These are phyloP conservation scores for Diglossa cyanea DNA, from an alignment of 2,797 vertebrate species.

Conservation along the genomic window DNA sequence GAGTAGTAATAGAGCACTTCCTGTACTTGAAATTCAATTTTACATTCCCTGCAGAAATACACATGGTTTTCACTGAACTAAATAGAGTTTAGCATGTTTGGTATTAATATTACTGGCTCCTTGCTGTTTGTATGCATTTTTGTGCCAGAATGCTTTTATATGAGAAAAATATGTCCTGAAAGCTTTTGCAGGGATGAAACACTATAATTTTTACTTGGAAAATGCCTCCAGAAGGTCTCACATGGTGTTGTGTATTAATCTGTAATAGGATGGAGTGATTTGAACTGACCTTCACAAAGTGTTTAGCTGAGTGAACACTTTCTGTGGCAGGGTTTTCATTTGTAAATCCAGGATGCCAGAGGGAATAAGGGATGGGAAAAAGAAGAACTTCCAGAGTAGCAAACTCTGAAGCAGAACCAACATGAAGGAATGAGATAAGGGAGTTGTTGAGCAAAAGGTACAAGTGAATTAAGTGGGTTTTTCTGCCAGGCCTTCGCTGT, in stretches of 20 bases:
- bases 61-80: conserved; percentile 45
- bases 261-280: background rate
- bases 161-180: conserved; percentile 41
- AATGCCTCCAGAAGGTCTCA: background rate
- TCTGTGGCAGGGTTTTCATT: background rate
- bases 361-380: background rate
- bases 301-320: background rate
- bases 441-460: background rate
- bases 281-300: background rate
- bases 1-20: conserved; percentile 36
- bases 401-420: background rate
- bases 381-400: background rate
- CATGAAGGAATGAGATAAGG: background rate
- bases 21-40: conserved; percentile 40
- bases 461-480: background rate
- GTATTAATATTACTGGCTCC: conserved; percentile 43
- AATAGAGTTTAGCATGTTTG: conserved; percentile 43
- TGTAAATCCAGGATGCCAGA: background rate
- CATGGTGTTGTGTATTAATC: background rate
- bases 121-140: conserved; percentile 54
- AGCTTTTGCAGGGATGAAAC: conserved; percentile 7
- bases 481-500: background rate
- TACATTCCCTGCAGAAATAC: conserved; percentile 45
- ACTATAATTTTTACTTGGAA: background rate
- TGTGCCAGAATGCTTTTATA: conserved; percentile 28